Evolutionary conservation across 2,113 vertebrate species (phyloP), one percentile per base, ranked within the genome.

Genomic region (Dolichotis patagonum): DNA sequence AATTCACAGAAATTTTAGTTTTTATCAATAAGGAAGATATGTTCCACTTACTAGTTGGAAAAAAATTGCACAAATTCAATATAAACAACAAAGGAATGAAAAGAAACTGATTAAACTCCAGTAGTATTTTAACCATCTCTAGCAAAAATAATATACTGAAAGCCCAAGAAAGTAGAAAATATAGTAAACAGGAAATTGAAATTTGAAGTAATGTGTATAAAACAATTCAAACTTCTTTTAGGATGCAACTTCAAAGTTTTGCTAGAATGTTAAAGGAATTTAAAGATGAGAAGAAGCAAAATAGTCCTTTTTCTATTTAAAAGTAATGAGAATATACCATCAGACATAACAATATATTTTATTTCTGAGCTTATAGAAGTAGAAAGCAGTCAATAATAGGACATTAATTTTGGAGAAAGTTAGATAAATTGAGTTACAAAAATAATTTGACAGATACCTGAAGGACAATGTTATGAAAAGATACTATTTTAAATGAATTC

Each of bases 401-500:
- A 32, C 12, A 86, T 94, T 93, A 86, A 86, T 93, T 86, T 63
- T 82, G 62, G 30, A 89, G n/a, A 85, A 84, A 43, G 43, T 20
- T 62, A 75, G 22, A 93, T 73, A 93, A 86, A 89, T 0, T 65
- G 0, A 0, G 0, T 32, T 54, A 56, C 16, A 80, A 96, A 94
- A 85, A 38, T 63, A 78, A 41, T 93, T 73, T 73, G 41, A 73
- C n/a, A 67, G 93, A 94, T 43, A 84, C 17, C 16, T 52, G 11
- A 92, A 82, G 28, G n/a, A 63, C 3, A 58, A 11, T 78, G 78
- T 30, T 92, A 52, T 22, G 2, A 19, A 85, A 91, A n/a, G 5
- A 94, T 2, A 49, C 35, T 62, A 32, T 91, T 96, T 95, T 92
- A 84, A 62, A 62, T 95, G 4, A 80, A 32, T 92, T 14, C 93